Conservation (phyloP, 2,888 invertebrate genomes). For the Cryptocephalus moraei region DNA sequence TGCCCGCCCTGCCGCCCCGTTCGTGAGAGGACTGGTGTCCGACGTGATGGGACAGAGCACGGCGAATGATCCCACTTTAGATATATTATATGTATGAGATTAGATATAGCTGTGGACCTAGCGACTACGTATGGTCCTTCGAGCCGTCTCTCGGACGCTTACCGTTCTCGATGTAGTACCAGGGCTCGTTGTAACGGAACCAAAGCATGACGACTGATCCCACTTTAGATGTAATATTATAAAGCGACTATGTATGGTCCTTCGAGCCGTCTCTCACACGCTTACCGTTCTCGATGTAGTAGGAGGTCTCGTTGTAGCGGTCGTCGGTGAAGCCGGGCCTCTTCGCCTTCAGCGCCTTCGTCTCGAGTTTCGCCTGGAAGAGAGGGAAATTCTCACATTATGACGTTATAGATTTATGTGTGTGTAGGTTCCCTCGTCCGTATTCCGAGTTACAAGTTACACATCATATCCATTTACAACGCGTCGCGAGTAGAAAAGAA, state of each 20-base stretch:
- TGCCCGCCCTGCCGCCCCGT: too few species aligned
- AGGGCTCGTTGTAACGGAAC: background rate
- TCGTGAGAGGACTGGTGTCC: background rate
- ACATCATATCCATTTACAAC: too few species aligned
- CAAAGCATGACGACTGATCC: background rate
- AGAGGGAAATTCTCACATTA: slow-evolving; percentile 26
- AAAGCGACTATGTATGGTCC: too few species aligned
- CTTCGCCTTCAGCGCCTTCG: slow-evolving; percentile 83
- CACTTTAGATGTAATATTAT: too few species aligned
- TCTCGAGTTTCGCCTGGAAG: slow-evolving; percentile 82
- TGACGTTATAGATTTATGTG: background rate
- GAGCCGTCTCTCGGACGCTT: slow-evolving; percentile 32
- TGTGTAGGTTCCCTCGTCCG: too few species aligned
- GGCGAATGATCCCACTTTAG: background rate
- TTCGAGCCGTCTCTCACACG: slow-evolving; percentile 12
- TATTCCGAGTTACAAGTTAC: too few species aligned
- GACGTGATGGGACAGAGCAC: background rate
- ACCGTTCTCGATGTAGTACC: slow-evolving; percentile 39
- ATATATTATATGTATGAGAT: too few species aligned
- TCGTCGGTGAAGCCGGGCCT: slow-evolving; percentile 87
- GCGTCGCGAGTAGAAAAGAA: too few species aligned
- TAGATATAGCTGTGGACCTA: too few species aligned
- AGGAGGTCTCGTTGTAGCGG: slow-evolving; percentile 87
- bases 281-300: slow-evolving; percentile 92
- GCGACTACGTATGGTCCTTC: too few species aligned